phyloP scores from a whole-genome alignment of 2,888 invertebrate species.

The Drosophila kokeensis region DNA sequence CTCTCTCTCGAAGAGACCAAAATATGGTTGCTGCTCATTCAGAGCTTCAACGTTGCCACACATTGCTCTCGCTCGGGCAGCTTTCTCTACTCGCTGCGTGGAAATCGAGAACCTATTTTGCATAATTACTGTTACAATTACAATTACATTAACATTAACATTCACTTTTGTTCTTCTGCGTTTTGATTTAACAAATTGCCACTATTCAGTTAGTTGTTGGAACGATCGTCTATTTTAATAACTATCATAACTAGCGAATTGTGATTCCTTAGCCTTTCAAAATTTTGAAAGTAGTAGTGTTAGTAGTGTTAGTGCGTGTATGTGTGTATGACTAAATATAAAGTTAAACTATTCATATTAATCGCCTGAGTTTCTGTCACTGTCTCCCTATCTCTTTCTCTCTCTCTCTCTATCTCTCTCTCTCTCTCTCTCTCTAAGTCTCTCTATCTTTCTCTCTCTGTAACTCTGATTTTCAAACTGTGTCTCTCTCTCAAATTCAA shows the following conservation, averaged over 20 bases:
- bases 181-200: constrained; percentile 39
- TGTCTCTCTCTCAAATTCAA: constrained; percentile 9
- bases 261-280: constrained; percentile 25
- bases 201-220: constrained; percentile 42
- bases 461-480: constrained; percentile 17
- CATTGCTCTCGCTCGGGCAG: constrained; percentile 1
- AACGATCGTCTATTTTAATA: constrained; percentile 49
- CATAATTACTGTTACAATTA: constrained; percentile 31
- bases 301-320: constrained; percentile 57
- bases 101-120: constrained; percentile 19
- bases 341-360: constrained; percentile 18
- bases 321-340: constrained; percentile 32
- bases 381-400: constrained; percentile 9
- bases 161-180: constrained; percentile 46
- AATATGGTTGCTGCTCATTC: background rate
- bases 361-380: constrained; percentile 16
- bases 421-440: background rate
- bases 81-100: constrained; percentile 10
- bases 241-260: constrained; percentile 41
- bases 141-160: constrained; percentile 20
- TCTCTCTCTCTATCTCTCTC: background rate
- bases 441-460: background rate
- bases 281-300: constrained; percentile 17
- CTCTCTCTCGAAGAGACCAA: background rate
- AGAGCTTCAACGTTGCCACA: background rate